A percentile compares a stretch with the other conserved stretches of the same genome.
Conservation (phyloP, 2,888 invertebrate genomes). For the Halocaridina rubra region DNA sequence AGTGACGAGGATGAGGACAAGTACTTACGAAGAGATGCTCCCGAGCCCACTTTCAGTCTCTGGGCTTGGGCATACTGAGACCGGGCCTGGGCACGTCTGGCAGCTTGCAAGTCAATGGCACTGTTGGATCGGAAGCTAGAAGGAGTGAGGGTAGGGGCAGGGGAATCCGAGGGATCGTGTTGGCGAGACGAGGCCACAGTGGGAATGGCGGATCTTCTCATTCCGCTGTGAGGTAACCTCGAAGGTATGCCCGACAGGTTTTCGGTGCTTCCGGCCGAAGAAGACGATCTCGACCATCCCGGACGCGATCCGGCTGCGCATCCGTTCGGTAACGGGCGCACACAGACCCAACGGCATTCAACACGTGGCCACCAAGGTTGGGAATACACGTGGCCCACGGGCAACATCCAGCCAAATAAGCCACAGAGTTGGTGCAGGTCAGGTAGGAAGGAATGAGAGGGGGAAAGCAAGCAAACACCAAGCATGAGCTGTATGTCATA, state of each 20-base stretch:
- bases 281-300: constrained; percentile 66
- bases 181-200: constrained; percentile 65
- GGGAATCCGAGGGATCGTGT: constrained; percentile 46
- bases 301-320: constrained; percentile 9
- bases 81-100: constrained; percentile 82
- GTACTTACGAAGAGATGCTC: constrained; percentile 81
- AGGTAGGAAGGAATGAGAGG: constrained; percentile 27
- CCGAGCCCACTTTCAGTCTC: constrained; percentile 78
- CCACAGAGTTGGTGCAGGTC: constrained; percentile 36
- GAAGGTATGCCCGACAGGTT: constrained; percentile 53
- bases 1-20: too few species aligned
- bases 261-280: constrained; percentile 54
- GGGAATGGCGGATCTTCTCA: constrained; percentile 63
- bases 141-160: constrained; percentile 57
- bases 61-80: constrained; percentile 85
- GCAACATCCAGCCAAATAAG: constrained; percentile 50
- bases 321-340: background rate
- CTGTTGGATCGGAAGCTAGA: constrained; percentile 80
- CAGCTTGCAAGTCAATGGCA: constrained; percentile 92
- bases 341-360: background rate
- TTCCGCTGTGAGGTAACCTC: constrained; percentile 37
- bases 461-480: constrained; percentile 54
- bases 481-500: constrained; percentile 50
- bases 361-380: background rate
- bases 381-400: background rate